phyloP scores from a whole-genome alignment of 2,113 vertebrate genomes.

The Poeciliopsis prolifica region DNA sequence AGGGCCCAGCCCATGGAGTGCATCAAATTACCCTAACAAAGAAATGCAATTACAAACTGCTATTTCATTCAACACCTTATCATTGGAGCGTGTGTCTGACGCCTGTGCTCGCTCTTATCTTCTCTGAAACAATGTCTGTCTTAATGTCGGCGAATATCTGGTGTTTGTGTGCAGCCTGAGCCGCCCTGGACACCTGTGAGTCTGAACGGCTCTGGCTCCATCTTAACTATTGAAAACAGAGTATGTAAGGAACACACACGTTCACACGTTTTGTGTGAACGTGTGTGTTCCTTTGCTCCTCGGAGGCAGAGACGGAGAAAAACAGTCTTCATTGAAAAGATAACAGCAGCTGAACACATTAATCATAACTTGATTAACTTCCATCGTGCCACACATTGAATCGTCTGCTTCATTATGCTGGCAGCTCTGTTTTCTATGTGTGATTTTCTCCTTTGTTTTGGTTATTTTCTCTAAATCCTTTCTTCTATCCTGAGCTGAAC shows the following conservation, averaged over 20 bases:
- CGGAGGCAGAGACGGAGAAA: slow-evolving; percentile 25
- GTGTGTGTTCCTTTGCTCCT: slow-evolving; percentile 12
- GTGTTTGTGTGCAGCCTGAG: slow-evolving; percentile 3
- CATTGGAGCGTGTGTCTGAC: slow-evolving; percentile 32
- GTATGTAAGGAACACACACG: too few relatives aligned
- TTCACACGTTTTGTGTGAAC: slow-evolving; percentile 11
- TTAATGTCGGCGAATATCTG: slow-evolving; percentile 23
- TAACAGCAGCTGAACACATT: slow-evolving; percentile 67
- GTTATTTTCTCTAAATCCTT: not conserved
- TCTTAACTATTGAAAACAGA: too few relatives aligned
- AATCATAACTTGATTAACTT: slow-evolving; percentile 78
- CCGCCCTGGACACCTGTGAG: not conserved
- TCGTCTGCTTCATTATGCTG: slow-evolving; percentile 55
- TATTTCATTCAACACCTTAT: slow-evolving; percentile 60
- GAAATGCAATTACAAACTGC: slow-evolving; percentile 70
- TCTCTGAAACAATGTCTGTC: slow-evolving; percentile 17
- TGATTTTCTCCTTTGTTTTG: not conserved
- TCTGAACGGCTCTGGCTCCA: not conserved
- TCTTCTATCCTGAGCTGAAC: slow-evolving; percentile 1
- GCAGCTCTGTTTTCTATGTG: not conserved
- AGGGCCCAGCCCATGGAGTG: slow-evolving; percentile 43
- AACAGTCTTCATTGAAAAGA: slow-evolving; percentile 60
- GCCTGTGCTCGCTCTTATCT: not conserved
- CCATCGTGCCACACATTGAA: slow-evolving; percentile 41
- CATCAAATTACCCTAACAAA: slow-evolving; percentile 74